These are phyloP conservation scores for Eudasyphora cyanicolor DNA, from an alignment of 2,888 invertebrate genomes.

Conservation along the genomic window DNA sequence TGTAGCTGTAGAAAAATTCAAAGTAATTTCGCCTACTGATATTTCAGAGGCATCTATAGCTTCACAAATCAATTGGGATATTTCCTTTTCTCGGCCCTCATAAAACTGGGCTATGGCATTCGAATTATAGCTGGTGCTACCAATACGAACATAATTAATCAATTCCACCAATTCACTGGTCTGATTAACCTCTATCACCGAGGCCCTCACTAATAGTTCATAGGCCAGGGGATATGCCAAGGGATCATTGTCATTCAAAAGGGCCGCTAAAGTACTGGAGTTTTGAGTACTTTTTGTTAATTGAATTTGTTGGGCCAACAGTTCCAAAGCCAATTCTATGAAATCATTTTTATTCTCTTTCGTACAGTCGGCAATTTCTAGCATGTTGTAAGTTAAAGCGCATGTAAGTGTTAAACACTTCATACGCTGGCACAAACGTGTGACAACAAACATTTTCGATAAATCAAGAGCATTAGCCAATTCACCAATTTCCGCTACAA, in stretches of 20 bases:
- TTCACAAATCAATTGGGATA: conserved; percentile 74
- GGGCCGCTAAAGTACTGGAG: conserved; percentile 26
- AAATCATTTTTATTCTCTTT: conserved; percentile 71
- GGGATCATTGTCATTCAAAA: conserved; percentile 71
- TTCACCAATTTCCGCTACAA: conserved; percentile 73
- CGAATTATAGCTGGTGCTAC: conserved; percentile 71
- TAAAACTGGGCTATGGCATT: conserved; percentile 72
- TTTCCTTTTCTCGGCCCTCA: conserved; percentile 65
- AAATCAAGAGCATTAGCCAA: conserved; percentile 72
- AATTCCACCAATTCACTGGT: conserved; percentile 74
- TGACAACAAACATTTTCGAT: conserved; percentile 72
- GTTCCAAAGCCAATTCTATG: conserved; percentile 73
- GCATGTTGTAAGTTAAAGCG: conserved; percentile 73
- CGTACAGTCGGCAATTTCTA: conserved; percentile 73
- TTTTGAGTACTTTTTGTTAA: conserved; percentile 65
- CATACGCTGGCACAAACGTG: conserved; percentile 72
- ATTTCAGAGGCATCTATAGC: conserved; percentile 70
- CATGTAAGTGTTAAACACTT: conserved; percentile 76
- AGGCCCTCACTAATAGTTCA: conserved; percentile 73
- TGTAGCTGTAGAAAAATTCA: conserved; percentile 71
- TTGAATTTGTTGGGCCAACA: conserved; percentile 76
- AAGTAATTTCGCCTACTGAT: conserved; percentile 68
- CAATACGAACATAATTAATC: conserved; percentile 75
- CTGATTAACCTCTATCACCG: conserved; percentile 68
- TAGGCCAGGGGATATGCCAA: conserved; percentile 75